Percentiles rank a stretch among this genome's conserved stretches.
phyloP scores from a whole-genome alignment of 2,113 vertebrate genomes.

The Chionomys nivalis region DNA sequence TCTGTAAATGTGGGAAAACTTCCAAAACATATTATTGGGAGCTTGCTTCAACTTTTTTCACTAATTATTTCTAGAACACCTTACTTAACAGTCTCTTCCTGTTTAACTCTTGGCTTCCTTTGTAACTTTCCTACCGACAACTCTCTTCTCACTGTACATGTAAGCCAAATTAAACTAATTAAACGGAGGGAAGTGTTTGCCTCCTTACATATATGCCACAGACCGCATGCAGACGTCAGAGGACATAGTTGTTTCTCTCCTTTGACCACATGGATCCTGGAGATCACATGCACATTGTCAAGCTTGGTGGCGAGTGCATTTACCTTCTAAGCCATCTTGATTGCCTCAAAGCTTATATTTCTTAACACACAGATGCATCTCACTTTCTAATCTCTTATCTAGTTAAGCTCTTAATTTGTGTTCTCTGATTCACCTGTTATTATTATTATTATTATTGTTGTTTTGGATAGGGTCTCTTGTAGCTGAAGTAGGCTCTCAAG shows the following conservation, averaged over 20 bases:
- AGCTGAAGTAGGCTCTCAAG: background rate
- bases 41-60: conserved; percentile 7
- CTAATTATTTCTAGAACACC: conserved; percentile 16
- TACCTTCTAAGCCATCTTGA: background rate
- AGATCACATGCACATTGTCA: background rate
- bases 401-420: background rate
- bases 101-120: background rate
- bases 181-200: too few relatives aligned
- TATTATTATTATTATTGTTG: background rate
- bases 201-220: background rate
- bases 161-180: background rate
- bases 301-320: background rate
- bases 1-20: conserved; percentile 10
- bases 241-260: background rate
- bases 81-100: background rate
- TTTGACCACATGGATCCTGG: background rate
- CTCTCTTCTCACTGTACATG: background rate
- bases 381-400: background rate
- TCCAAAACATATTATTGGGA: conserved; percentile 6
- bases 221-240: background rate
- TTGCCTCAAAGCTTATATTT: background rate
- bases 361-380: background rate
- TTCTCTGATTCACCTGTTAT: background rate
- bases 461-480: background rate
- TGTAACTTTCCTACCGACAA: background rate